A percentile compares a stretch with the other conserved stretches of the same genome.
These are phyloP conservation scores for Agrotis puta DNA, from an alignment of 2,888 invertebrate genomes.

Conservation along the genomic window DNA sequence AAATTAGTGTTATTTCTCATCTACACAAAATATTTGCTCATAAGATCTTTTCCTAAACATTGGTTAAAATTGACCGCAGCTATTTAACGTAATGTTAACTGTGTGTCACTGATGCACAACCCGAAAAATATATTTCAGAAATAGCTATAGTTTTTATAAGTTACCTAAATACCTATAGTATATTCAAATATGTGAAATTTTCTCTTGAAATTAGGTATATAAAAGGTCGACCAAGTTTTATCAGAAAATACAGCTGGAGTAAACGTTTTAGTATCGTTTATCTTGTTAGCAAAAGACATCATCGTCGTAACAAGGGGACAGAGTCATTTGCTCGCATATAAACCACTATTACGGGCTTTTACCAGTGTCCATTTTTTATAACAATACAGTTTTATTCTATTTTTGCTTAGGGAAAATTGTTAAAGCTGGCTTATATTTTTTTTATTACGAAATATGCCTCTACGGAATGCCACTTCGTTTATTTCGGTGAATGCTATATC, in stretches of 20 bases:
- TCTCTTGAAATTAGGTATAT: conserved; percentile 19
- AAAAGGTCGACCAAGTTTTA: conserved; percentile 24
- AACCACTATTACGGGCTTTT: conserved; percentile 25
- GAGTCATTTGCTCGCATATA: conserved; percentile 23
- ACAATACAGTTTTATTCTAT: conserved; percentile 30
- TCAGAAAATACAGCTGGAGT: conserved; percentile 48
- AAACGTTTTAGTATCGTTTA: conserved; percentile 54
- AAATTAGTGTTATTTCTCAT: no score
- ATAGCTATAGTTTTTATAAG: background rate
- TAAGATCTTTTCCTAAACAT: background rate
- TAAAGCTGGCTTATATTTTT: background rate
- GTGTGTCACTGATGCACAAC: no score
- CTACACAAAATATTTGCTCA: no score
- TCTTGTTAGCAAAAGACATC: conserved; percentile 55
- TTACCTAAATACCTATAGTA: background rate
- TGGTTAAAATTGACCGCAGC: background rate
- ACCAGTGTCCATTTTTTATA: conserved; percentile 26
- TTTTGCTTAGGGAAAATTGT: conserved; percentile 10
- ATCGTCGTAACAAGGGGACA: conserved; percentile 60
- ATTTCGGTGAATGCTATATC: no score
- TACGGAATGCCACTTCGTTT: background rate
- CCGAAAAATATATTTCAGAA: no score
- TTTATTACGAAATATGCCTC: background rate
- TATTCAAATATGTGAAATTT: background rate
- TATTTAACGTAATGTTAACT: no score